phyloP scores from a whole-genome alignment of 2,888 invertebrate genomes.

The Tenthredo scrophulariae region DNA sequence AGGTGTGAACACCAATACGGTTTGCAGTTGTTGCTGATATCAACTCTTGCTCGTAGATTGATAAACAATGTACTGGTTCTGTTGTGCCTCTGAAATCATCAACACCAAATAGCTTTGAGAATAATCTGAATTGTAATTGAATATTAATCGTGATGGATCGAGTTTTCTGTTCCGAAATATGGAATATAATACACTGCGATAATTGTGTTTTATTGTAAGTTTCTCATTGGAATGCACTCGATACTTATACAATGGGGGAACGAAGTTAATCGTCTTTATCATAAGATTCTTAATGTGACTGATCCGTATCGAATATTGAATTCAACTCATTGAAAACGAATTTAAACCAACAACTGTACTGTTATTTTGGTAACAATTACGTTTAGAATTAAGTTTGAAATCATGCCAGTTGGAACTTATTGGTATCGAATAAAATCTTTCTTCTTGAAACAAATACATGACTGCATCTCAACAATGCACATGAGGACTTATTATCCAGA shows the following conservation, averaged over 20 bases:
- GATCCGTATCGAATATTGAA: not conserved
- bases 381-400: not conserved
- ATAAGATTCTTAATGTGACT: not conserved
- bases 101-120: not conserved
- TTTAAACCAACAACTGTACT: not conserved
- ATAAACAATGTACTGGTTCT: constrained; percentile 95
- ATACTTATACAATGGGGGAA: not conserved
- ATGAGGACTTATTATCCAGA: not conserved
- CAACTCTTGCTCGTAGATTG: constrained; percentile 89
- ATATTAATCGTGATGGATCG: not conserved
- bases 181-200: not conserved
- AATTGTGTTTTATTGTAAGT: not conserved
- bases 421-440: not conserved
- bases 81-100: constrained; percentile 87
- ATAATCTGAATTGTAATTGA: not conserved
- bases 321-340: too few relatives aligned
- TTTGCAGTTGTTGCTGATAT: constrained; percentile 96
- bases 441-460: not conserved
- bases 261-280: not conserved
- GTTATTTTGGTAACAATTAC: not conserved
- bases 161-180: not conserved
- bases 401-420: not conserved
- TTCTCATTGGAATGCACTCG: not conserved
- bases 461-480: not conserved
- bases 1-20: constrained; percentile 92